Base-by-base conservation (phyloP, 2,888 invertebrate genomes). In the Rhamphomyia laevipes region DNA sequence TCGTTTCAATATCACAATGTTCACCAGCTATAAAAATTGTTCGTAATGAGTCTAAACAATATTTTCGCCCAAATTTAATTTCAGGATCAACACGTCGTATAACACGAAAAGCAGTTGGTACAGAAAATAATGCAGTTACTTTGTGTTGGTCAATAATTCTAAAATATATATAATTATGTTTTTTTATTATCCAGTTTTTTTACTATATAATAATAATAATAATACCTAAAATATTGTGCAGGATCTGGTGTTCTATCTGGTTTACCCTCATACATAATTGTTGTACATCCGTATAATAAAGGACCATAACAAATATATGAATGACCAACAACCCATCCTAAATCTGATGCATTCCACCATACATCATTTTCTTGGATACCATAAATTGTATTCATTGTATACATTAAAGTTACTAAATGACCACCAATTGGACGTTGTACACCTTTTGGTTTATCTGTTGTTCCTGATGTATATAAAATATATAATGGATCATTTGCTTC, bases 231-330 rank as follows among this genome's bases (percentile, higher is more conserved):
- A 71, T 91, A 94, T 65, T 90, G 87, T 37, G 87, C 86, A 4
- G 93, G 85, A 68, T 94, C 89, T 0, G 94, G 94, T 0, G 94
- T 95, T 53, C 93, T 81, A 58, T 94, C 92, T 0, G 94, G 95
- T 65, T 95, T 95, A 3, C 95, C 95, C 69, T 95, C 88, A 61
- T 87, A 90, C 73, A 91, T 78, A 17, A 91, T 75, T 45, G 84
- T 84, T 0, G 92, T 92, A 41, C 64, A 67, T 0, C 92, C 88
- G 55, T 83, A 81, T 1, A 90, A 70, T 5, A 94, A 72, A 0
- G 94, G 94, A 0, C 85, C 94, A 59, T 94, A 95, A 66, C 91
- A 90, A 57, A 93, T 93, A 66, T 92, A 95, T 0, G 92, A 93
- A 63, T 92, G 93, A 0, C 94, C 94, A 1, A 94, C 93, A 1